A percentile compares a stretch with the other conserved stretches of the same genome.
These are phyloP conservation scores for Chiloscyllium plagiosum DNA, from an alignment of 2,113 vertebrate genomes.

Conservation along the genomic window DNA sequence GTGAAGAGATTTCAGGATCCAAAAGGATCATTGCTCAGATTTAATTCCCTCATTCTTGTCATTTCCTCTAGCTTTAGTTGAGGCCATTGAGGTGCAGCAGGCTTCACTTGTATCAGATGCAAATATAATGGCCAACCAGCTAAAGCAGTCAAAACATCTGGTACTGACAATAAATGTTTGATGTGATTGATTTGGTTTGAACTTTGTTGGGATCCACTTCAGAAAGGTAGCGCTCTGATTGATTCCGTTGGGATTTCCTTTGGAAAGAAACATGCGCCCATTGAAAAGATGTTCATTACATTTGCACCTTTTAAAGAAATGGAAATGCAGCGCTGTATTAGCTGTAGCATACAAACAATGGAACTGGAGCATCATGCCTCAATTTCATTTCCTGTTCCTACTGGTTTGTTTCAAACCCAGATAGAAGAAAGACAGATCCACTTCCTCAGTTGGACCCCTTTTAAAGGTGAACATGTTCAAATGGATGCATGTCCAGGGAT, in stretches of 20 bases:
- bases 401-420: not conserved
- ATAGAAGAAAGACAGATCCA: not conserved
- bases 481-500: not conserved
- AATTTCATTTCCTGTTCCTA: not conserved
- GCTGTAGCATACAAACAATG: not conserved
- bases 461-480: not conserved
- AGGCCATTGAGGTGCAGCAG: not conserved
- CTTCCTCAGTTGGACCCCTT: not conserved
- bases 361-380: not conserved
- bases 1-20: not conserved
- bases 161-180: not conserved
- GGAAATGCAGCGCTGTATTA: not conserved
- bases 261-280: not conserved
- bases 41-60: not conserved
- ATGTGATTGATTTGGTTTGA: not conserved
- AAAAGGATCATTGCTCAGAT: slow-evolving; percentile 3
- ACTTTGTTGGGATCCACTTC: not conserved
- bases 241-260: not conserved
- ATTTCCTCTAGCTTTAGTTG: not conserved
- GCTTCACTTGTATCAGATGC: not conserved
- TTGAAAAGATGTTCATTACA: not conserved
- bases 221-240: not conserved
- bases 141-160: not conserved
- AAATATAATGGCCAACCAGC: not conserved
- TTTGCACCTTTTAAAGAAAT: not conserved